Base-by-base conservation (phyloP, 2,113 vertebrate genomes). In the Rattus rattus region DNA sequence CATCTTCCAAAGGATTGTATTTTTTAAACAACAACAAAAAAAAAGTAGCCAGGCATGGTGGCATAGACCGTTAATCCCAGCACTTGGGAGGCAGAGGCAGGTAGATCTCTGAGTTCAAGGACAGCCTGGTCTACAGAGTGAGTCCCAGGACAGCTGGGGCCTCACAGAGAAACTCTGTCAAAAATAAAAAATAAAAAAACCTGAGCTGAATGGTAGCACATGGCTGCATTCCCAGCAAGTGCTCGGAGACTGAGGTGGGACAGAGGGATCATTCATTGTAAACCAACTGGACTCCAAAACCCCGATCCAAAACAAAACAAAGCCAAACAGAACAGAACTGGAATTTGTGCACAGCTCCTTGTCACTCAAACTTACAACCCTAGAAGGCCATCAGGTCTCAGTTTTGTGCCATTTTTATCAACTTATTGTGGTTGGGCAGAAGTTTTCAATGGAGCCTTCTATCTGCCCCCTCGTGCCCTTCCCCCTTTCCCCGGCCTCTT, bases 381-480 rank as follows among this genome's bases (percentile, higher is more conserved):
- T 2, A 10, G 49, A 43, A 92, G n/a, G 3, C 39, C 28, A 54
- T 2, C 11, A 52, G n/a, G 61, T 77, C 61, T 6, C 7, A 0
- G 0, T 33, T 5, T 30, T 4, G 88, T 10, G 84, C 61, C 20
- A 6, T 61, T 92, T 56, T 59, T 20, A 49, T 7, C 39, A 6
- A 87, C 69, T 54, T 17, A 56, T 59, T 77, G 5, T 13, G 39
- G 47, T 9, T 43, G 24, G 69, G 87, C 7, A 0, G 7, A n/a
- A 54, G 81, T 4, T 9, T 39, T n/a, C 7, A 0, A 0, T 4
- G 69, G 1, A 39, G 47, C 33, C 59, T n/a, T 54, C 54, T 43
- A 43, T 43, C 43, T 28, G 43, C 19, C 33, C 24, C 5, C 43
- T 43, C 43, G 43, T 43, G 1, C 63, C 59, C 30, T 4, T 28